These are phyloP conservation scores for Halichondria panicea DNA, from an alignment of 37 sponge, comb jelly and placozoan genomes.

Conservation along the genomic window DNA sequence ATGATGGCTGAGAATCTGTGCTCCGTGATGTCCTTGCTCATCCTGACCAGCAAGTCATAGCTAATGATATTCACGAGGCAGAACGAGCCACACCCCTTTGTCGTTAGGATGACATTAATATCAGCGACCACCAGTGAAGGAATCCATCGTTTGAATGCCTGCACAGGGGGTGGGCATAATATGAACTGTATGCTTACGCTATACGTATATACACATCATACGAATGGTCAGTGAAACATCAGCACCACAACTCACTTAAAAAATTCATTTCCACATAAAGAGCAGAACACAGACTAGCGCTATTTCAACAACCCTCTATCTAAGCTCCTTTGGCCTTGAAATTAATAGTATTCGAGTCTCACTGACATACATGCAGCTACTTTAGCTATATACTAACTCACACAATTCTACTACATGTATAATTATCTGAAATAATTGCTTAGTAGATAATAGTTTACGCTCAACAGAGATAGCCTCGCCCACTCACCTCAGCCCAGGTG, in stretches of 20 bases:
- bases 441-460: no score
- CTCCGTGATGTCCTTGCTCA: conserved; percentile 32
- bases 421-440: background rate
- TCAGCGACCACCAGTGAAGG: conserved; percentile 65
- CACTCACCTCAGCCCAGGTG: conserved; percentile 83
- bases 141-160: conserved; percentile 80
- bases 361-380: no score
- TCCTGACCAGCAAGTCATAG: conserved; percentile 66
- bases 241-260: no score
- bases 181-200: no score
- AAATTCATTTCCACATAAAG: no score
- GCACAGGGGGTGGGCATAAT: background rate
- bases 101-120: conserved; percentile 55
- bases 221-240: no score
- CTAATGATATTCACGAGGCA: conserved; percentile 70
- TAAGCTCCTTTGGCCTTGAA: no score
- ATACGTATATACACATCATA: no score
- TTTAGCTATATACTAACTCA: background rate
- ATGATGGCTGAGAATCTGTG: conserved; percentile 53
- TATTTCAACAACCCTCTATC: no score
- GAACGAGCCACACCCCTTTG: conserved; percentile 1
- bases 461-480: no score
- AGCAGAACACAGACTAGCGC: no score
- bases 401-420: background rate
- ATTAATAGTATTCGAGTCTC: no score